phyloP scores from a whole-genome alignment of 2,797 vertebrate species.

The Mormyrops attenuatus region DNA sequence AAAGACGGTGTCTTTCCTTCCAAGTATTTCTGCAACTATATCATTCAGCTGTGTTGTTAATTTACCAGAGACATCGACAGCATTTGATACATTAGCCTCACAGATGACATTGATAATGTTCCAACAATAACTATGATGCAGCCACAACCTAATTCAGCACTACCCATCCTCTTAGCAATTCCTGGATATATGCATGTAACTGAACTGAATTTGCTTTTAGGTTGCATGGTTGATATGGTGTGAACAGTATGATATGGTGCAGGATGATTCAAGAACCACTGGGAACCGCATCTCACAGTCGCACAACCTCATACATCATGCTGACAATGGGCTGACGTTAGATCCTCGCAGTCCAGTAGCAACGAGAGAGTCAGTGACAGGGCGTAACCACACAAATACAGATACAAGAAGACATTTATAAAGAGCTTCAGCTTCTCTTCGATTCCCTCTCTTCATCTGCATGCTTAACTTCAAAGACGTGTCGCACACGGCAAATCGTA shows the following conservation, averaged over 20 bases:
- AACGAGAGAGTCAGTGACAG: not conserved
- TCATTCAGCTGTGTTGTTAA: constrained; percentile 45
- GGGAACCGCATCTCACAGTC: not conserved
- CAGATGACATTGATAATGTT: not conserved
- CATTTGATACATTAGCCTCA: constrained; percentile 15
- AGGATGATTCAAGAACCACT: not conserved
- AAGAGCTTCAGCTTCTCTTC: not conserved
- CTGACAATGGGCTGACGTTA: not conserved
- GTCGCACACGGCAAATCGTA: not conserved
- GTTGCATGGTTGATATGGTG: not conserved
- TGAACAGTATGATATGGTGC: not conserved
- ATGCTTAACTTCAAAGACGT: not conserved
- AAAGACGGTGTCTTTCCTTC: constrained; percentile 42
- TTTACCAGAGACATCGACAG: constrained; percentile 26
- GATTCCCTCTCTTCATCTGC: not conserved
- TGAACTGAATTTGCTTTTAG: not conserved
- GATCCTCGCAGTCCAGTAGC: not conserved
- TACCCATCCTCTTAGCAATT: not conserved
- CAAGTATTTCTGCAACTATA: constrained; percentile 62
- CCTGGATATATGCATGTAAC: not conserved
- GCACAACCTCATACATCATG: not conserved
- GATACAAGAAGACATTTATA: not conserved
- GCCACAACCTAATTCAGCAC: constrained; percentile 24
- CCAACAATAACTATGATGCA: constrained; percentile 29
- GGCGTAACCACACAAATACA: not conserved